Conservation (phyloP, 2,113 vertebrate genomes). For the Empidonax alnorum region DNA sequence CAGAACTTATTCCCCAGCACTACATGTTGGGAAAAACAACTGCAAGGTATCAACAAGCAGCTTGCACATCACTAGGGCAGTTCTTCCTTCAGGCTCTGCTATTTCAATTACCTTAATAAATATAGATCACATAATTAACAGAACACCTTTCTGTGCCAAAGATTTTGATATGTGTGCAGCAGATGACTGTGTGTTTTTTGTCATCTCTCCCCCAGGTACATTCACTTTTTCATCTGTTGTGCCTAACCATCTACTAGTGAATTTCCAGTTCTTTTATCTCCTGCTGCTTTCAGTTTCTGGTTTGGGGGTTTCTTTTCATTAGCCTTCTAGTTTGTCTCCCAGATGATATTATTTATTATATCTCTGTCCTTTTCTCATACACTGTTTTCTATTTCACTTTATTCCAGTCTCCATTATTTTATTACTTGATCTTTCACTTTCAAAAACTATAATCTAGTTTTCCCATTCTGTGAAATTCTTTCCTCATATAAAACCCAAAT, state of each 20-base stretch:
- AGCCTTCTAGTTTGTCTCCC: neutral
- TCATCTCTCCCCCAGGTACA: neutral
- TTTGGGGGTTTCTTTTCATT: neutral
- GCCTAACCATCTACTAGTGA: neutral
- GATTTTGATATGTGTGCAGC: neutral
- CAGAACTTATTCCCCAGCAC: neutral
- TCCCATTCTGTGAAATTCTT: neutral
- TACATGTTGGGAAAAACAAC: neutral
- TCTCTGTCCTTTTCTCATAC: neutral
- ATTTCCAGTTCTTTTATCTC: neutral
- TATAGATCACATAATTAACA: neutral
- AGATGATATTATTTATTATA: neutral
- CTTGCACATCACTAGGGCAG: neutral
- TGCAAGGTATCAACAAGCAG: neutral
- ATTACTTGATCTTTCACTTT: neutral
- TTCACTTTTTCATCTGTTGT: neutral
- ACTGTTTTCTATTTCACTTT: neutral
- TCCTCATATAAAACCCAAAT: accelerated
- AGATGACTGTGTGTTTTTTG: neutral
- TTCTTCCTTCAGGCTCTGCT: neutral
- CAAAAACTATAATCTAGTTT: neutral
- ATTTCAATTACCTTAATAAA: neutral
- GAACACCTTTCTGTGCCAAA: neutral
- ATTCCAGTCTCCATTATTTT: neutral
- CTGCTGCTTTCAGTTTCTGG: neutral